Evolutionary conservation across 2,113 vertebrate species (phyloP).

Genomic region (Garra rufa): DNA sequence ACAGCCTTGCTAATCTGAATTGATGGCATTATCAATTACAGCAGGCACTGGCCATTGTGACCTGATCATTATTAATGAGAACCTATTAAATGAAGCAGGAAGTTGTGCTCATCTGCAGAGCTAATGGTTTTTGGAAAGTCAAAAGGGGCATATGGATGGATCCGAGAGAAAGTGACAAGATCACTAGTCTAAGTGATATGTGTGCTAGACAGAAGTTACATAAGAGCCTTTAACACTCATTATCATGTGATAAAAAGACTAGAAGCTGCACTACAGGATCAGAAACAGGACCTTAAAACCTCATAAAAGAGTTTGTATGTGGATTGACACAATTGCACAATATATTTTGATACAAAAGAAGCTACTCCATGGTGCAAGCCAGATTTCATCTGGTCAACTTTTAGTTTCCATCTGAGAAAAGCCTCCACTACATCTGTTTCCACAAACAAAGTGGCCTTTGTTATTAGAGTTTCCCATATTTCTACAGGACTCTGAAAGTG

Average conservation of each 20-base stretch:
- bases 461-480: background rate
- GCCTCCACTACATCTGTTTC: background rate
- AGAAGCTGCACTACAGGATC: background rate
- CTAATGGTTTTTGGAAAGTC: slow-evolving; percentile 2
- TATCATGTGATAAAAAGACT: background rate
- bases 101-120: background rate
- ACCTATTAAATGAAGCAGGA: background rate
- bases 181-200: background rate
- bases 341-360: background rate
- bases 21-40: slow-evolving; percentile 10
- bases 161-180: background rate
- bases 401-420: background rate
- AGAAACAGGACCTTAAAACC: background rate
- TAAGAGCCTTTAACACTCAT: background rate
- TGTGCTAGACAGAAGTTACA: background rate
- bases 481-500: background rate
- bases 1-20: background rate
- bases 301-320: background rate
- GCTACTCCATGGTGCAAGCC: background rate
- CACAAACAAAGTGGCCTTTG: background rate
- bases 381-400: background rate
- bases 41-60: background rate
- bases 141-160: background rate
- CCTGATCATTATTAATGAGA: background rate
- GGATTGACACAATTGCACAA: background rate